These are phyloP conservation scores for Ormyrus nitidulus DNA, from an alignment of 2,888 invertebrate genomes.

Conservation along the genomic window DNA sequence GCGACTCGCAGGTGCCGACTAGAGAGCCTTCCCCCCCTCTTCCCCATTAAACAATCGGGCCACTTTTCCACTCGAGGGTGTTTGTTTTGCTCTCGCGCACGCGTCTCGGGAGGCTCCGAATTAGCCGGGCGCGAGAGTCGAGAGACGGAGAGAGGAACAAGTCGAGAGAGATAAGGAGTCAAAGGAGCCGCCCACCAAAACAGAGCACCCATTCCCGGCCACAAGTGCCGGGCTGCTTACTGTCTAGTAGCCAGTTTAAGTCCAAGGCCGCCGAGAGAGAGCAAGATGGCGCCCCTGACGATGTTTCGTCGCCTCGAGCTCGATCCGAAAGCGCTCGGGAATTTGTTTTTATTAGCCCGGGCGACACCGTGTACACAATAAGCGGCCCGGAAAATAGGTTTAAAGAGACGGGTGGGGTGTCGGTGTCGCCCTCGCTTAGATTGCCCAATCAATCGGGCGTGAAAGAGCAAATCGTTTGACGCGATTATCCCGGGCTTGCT, in stretches of 20 bases:
- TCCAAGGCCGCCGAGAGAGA: no score
- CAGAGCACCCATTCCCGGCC: constrained; percentile 17
- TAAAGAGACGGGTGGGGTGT: constrained; percentile 29
- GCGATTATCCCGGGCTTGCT: constrained; percentile 70
- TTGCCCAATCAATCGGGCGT: constrained; percentile 72
- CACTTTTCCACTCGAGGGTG: constrained; percentile 36
- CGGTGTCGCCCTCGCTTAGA: constrained; percentile 61
- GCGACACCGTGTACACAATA: no score
- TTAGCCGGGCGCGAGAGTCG: neutral
- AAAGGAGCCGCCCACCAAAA: constrained; percentile 40
- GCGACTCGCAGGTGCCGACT: neutral
- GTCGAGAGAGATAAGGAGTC: constrained; percentile 25
- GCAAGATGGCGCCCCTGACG: no score
- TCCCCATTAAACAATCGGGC: neutral
- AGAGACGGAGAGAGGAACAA: neutral
- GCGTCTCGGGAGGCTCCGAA: constrained; percentile 23
- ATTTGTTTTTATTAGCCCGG: no score
- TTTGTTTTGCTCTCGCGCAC: constrained; percentile 11
- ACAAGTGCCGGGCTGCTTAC: constrained; percentile 23
- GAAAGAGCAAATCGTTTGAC: constrained; percentile 73
- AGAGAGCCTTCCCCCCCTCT: no score
- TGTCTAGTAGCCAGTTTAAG: neutral
- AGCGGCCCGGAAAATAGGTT: constrained; percentile 51
- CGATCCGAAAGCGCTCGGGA: no score
- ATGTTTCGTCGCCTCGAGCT: no score